These are phyloP conservation scores for Temnothorax nylanderi DNA, from an alignment of 1,140 invertebrate genomes.

Conservation along the genomic window DNA sequence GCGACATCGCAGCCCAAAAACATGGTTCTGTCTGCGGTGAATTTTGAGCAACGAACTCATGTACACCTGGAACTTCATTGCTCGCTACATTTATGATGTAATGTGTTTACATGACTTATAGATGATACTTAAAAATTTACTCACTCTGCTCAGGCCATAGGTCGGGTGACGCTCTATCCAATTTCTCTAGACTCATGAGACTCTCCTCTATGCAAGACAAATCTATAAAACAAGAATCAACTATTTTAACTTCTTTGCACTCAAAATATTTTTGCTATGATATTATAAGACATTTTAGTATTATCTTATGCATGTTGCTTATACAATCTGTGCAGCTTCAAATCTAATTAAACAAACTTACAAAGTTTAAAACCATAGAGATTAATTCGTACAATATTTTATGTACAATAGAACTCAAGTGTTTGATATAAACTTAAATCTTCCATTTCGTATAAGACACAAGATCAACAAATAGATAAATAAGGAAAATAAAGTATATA, in stretches of 20 bases:
- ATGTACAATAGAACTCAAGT: neutral
- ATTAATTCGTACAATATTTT: neutral
- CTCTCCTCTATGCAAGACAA: constrained; percentile 88
- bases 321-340: neutral
- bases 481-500: neutral
- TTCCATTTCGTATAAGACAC: neutral
- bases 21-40: constrained; percentile 79
- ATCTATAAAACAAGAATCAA: constrained; percentile 69
- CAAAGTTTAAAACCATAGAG: neutral
- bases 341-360: constrained; percentile 7
- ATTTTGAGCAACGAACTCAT: constrained; percentile 85
- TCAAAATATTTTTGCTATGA: constrained; percentile 5
- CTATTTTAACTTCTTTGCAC: neutral
- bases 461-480: neutral
- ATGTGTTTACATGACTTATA: neutral
- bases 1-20: constrained; percentile 80
- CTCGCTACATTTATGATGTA: constrained; percentile 75
- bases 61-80: constrained; percentile 86
- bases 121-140: constrained; percentile 75
- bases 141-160: constrained; percentile 97
- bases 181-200: constrained; percentile 93
- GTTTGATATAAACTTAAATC: neutral
- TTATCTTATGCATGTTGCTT: neutral
- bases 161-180: constrained; percentile 96
- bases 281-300: neutral